phyloP scores from a whole-genome alignment of 1,140 invertebrate species.

The Oncopeltus fasciatus region DNA sequence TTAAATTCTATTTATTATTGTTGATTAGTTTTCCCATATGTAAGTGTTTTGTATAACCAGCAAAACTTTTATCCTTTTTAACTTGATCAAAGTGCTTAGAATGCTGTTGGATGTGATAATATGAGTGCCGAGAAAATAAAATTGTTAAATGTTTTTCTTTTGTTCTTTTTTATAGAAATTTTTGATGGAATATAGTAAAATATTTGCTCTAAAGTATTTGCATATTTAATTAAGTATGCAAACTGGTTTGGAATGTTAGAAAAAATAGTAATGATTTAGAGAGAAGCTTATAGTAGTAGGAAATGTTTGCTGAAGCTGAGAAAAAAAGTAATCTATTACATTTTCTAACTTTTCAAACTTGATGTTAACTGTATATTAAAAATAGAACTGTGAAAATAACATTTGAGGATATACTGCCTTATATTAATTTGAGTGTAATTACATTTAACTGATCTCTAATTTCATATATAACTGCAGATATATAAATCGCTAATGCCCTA shows the following conservation, averaged over 20 bases:
- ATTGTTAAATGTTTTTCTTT: conserved; percentile 7
- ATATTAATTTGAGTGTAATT: conserved; percentile 9
- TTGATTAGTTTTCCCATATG: neutral
- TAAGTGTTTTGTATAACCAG: conserved; percentile 9
- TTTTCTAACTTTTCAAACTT: conserved; percentile 11
- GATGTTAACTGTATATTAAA: neutral
- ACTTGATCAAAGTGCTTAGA: conserved; percentile 19
- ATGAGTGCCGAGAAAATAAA: conserved; percentile 17
- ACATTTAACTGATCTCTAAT: conserved; percentile 12
- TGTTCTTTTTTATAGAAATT: neutral
- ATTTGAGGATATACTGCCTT: conserved; percentile 2
- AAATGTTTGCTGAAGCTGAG: too few species aligned
- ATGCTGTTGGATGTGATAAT: conserved; percentile 20
- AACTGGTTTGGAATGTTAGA: conserved; percentile 10
- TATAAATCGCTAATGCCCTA: conserved; percentile 5
- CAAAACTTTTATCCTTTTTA: conserved; percentile 11
- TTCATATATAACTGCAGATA: conserved; percentile 2
- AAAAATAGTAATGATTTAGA: neutral
- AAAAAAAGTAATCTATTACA: neutral
- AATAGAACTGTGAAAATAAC: conserved; percentile 5
- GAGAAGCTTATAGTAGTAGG: neutral
- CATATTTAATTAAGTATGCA: neutral
- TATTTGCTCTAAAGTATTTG: neutral
- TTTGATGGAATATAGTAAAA: neutral
- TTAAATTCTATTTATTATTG: neutral